Evolutionary conservation across 2,888 invertebrate species (phyloP).

Genomic region (Itoplectis maculator): DNA sequence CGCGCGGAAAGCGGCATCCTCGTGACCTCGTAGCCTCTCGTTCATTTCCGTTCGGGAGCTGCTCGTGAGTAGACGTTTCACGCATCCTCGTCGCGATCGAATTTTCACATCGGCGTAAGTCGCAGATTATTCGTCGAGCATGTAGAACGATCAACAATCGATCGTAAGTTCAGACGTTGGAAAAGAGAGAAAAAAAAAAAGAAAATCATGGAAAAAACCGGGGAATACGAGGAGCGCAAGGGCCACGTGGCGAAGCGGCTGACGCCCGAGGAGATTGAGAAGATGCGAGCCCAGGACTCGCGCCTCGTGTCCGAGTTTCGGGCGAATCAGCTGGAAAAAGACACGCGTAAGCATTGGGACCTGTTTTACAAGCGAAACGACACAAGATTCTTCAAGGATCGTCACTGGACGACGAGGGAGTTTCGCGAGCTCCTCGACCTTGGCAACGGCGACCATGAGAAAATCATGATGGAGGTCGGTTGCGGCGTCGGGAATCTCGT

Average conservation of each 20-base stretch:
- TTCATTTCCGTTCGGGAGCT: constrained; percentile 70
- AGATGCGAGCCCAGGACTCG: constrained; percentile 89
- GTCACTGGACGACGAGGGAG: constrained; percentile 98
- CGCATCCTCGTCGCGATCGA: background rate
- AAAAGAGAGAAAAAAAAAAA: too few species aligned
- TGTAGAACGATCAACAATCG: too few species aligned
- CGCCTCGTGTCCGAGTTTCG: constrained; percentile 90
- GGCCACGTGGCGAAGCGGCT: constrained; percentile 85
- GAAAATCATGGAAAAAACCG: constrained; percentile 1
- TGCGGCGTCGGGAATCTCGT: constrained; percentile 99
- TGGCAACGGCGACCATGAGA: constrained; percentile 82
- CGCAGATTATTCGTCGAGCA: background rate
- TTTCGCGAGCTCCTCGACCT: constrained; percentile 92
- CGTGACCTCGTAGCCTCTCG: constrained; percentile 54
- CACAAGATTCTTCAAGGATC: constrained; percentile 96
- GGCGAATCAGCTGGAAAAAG: constrained; percentile 91
- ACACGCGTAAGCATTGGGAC: constrained; percentile 97
- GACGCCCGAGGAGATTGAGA: constrained; percentile 87
- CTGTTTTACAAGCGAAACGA: constrained; percentile 98
- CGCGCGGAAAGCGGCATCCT: constrained; percentile 54
- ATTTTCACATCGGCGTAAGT: background rate
- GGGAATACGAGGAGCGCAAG: constrained; percentile 50
- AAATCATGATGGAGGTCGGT: constrained; percentile 92
- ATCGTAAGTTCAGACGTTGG: too few species aligned
- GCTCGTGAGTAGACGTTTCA: constrained; percentile 9